Evolutionary conservation across 1,140 invertebrate species (phyloP), one percentile per base, ranked within the genome.

Genomic region (Sycobia sp.): DNA sequence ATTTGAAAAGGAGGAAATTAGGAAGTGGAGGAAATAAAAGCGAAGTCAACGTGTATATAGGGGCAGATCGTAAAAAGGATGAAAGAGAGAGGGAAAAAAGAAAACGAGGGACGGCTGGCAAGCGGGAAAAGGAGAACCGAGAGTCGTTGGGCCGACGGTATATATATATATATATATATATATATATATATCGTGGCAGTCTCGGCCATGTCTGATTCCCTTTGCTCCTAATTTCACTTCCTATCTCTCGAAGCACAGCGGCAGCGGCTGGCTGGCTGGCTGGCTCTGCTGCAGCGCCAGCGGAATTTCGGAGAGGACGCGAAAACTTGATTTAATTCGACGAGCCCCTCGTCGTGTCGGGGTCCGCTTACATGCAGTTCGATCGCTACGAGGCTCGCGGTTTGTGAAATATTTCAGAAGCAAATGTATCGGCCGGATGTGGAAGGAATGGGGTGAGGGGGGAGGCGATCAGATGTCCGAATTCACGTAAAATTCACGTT

Each of bases 161-260:
- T n/a, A n/a, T n/a, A n/a, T n/a, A n/a, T n/a, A n/a, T n/a, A n/a
- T n/a, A n/a, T n/a, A n/a, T n/a, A n/a, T n/a, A n/a, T n/a, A n/a
- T n/a, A n/a, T n/a, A n/a, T n/a, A n/a, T n/a, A n/a, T 59, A 59
- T 49, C 56, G 56, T 49, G 56, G 9, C 56, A 50, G 56, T 41
- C n/a, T 49, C 23, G 49, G 14, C 25, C 46, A 50, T 50, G 34
- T 53, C 58, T 22, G 47, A 51, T 51, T 61, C 49, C 23, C 58
- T 53, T 60, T 32, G 47, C 38, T 53, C 38, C 39, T 61, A 61
- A 61, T 61, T 61, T 61, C 49, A 53, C 36, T 43, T 51, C 58
- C 58, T 43, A 2, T 25, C 36, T 39, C 18, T n/a, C n/a, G n/a
- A n/a, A n/a, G 14, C 38, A 10, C 11, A 11, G 32, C 5, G 11